Base-by-base conservation (phyloP, 2,797 vertebrate species). In the Protonibea diacanthus region DNA sequence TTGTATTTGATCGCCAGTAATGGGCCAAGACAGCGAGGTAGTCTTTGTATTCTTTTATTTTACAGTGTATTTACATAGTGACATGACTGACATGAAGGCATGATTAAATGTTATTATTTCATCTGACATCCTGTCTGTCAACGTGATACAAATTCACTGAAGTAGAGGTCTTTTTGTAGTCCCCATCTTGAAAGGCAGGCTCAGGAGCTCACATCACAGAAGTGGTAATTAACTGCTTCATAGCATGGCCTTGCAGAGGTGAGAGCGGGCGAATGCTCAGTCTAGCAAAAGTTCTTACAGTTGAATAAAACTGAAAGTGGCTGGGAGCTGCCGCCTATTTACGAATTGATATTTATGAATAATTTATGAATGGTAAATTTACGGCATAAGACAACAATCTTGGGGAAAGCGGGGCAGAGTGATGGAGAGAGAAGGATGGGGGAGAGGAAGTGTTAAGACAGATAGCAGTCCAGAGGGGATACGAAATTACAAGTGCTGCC, bases 71-170 rank as follows among this genome's bases (percentile, higher is more conserved):
- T 88, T 83, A 82, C 62, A 72, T 74, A 56, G 33, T 29, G 67
- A 85, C 60, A 49, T 73, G 68, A 82, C 61, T 76, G 78, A 74
- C 82, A 81, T 65, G 56, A 71, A 72, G 55, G 62, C 18, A 7
- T 74, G 53, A 82, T 80, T 87, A 82, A 81, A 84, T 76, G 42
- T 62, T 64, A 80, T 83, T 77, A 70, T 75, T 70, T 72, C 80
- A 87, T 87, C 83, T 78, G 29, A n/a, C 64, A 23, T 76, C 74
- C 61, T 78, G 83, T 81, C 73, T 47, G 21, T 75, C 66, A 80
- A 38, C 44, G 56, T 68, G 77, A 86, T 76, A 67, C 61, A 56
- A 59, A 79, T 57, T 78, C 60, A 82, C 29, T 58, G 25, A 65
- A 67, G 33, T 2, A 47, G 65, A 61, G 59, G 27, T 51, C 44